phyloP scores from a whole-genome alignment of 2,888 invertebrate genomes.

The Mactromeris polynyma region DNA sequence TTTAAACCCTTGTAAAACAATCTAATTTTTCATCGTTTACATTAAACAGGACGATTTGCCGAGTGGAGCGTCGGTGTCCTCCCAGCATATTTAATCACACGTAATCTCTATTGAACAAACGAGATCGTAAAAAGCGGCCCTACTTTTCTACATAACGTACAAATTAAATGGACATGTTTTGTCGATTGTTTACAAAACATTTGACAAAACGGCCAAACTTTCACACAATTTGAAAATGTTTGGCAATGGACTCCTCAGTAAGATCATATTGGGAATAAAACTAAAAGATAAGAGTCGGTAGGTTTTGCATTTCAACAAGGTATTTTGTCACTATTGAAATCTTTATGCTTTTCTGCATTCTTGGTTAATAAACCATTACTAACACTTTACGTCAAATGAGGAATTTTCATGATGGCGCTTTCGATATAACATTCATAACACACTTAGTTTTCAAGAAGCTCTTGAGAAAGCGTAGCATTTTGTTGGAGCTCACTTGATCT shows the following conservation, averaged over 20 bases:
- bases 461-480: background rate
- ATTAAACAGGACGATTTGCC: conserved; percentile 57
- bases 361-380: conserved; percentile 2
- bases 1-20: conserved; percentile 54
- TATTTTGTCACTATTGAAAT: background rate
- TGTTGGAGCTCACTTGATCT: conserved; percentile 11
- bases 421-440: background rate
- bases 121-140: conserved; percentile 53
- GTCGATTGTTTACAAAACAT: conserved; percentile 66
- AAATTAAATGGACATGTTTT: conserved; percentile 69
- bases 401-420: background rate
- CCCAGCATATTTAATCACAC: conserved; percentile 61
- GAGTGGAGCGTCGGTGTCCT: conserved; percentile 56
- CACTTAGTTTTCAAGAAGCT: background rate
- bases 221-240: conserved; percentile 73
- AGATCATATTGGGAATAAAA: conserved; percentile 37
- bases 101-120: conserved; percentile 53
- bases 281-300: conserved; percentile 9
- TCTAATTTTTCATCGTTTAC: conserved; percentile 64
- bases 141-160: conserved; percentile 43
- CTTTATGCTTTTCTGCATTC: background rate
- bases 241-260: conserved; percentile 52
- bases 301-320: conserved; percentile 14
- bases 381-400: background rate
- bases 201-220: conserved; percentile 67